Base-by-base conservation (phyloP, 2,888 invertebrate species). In the Petrolisthes cinctipes region DNA sequence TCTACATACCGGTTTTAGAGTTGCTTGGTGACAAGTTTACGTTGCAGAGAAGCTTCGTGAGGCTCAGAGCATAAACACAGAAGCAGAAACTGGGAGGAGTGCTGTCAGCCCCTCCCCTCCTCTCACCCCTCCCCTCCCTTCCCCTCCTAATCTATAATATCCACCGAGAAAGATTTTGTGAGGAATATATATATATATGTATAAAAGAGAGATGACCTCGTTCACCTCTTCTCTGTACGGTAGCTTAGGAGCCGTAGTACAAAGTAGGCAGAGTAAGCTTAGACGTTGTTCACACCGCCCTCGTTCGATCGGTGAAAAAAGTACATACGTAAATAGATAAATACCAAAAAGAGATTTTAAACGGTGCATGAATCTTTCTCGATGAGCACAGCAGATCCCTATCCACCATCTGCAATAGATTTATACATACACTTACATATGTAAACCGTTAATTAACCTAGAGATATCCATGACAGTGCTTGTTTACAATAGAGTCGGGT, bases 191-290 rank as follows among this genome's bases (percentile, higher is more conserved):
- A 37, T 37, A 37, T 37, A 78, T 82, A 83, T 82, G 83, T 82
- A 86, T 83, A 86, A 83, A 86, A 83, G 78, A 73, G 23, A 83
- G 78, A 79, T 71, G 86, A 73, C 81, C 80, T 84, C 71, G 87
- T 84, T 88, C 66, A 51, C 81, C 87, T 75, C 84, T 88, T 84
- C 84, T 81, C 57, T 81, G 87, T 84, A 53, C 84, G 87, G 87
- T 88, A 88, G 87, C 71, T n/a, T n/a, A 11, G 80, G 87, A 84
- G 83, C 79, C 57, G 87, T 84, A 88, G 87, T 88, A 88, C 87
- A 88, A 88, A 88, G 81, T 88, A 88, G 87, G 82, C 73, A 53
- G 87, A 88, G 84, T 88, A 88, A 88, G 87, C 83, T 88, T 88
- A 88, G 83, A 83, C 83, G 80, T 88, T 79, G 87, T 71, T 83